Evolutionary conservation across 2,797 vertebrate species (phyloP).

Genomic region (Cercopithecus petaurista): DNA sequence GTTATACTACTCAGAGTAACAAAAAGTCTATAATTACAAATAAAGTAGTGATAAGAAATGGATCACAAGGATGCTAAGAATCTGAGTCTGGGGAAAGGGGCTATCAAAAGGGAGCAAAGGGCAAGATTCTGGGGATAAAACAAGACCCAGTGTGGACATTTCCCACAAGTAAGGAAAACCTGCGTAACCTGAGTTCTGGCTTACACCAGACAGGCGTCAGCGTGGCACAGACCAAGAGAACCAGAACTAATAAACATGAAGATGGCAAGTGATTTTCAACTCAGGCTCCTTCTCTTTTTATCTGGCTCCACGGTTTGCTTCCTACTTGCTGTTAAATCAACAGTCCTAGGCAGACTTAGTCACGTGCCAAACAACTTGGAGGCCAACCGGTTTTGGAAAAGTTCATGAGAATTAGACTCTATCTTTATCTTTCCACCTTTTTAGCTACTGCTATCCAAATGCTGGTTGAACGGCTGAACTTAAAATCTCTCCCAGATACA

Average conservation of each 20-base stretch:
- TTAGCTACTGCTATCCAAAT: background rate
- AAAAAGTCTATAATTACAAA: background rate
- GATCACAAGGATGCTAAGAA: background rate
- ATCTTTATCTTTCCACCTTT: constrained; percentile 1
- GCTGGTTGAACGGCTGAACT: background rate
- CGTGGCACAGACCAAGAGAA: background rate
- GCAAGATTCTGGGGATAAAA: background rate
- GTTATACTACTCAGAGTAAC: background rate
- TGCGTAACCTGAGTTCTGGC: background rate
- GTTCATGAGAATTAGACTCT: background rate
- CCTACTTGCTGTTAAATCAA: background rate
- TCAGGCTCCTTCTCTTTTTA: background rate
- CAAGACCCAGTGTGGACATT: background rate
- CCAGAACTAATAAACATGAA: background rate
- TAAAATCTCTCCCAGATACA: constrained; percentile 38
- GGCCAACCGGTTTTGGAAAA: constrained; percentile 1
- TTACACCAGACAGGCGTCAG: background rate
- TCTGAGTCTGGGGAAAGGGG: background rate
- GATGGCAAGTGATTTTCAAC: background rate
- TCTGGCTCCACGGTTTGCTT: background rate
- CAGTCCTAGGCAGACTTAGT: background rate
- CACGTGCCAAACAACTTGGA: background rate
- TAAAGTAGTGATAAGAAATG: background rate
- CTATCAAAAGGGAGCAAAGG: background rate
- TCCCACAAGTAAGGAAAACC: background rate